These are phyloP conservation scores for Drosophila prolongata DNA, from an alignment of 2,888 invertebrate genomes.

Conservation along the genomic window DNA sequence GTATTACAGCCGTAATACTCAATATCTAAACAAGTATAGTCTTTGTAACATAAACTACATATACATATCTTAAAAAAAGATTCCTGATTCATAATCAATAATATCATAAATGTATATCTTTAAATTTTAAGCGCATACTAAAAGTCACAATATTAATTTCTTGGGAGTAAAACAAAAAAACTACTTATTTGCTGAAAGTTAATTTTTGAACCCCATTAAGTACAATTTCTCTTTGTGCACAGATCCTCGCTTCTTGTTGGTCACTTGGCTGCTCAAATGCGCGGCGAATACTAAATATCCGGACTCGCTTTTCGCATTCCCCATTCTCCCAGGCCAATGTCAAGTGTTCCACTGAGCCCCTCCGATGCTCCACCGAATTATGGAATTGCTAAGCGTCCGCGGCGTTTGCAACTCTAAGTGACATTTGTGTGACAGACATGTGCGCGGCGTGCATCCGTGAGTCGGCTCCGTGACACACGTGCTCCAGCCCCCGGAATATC, in stretches of 20 bases:
- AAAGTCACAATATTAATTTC: no score
- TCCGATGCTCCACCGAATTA: constrained; percentile 57
- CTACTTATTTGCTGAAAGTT: no score
- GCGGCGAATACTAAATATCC: constrained; percentile 50
- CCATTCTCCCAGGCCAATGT: constrained; percentile 25
- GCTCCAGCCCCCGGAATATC: constrained; percentile 17
- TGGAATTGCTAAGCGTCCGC: constrained; percentile 76
- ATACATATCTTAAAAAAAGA: no score
- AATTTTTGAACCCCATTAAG: not conserved
- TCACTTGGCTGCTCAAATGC: constrained; percentile 58
- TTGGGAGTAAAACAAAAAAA: no score
- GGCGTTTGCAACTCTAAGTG: constrained; percentile 71
- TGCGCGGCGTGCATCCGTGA: constrained; percentile 74
- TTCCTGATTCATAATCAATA: no score
- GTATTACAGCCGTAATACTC: no score
- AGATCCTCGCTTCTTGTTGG: constrained; percentile 51
- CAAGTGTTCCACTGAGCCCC: constrained; percentile 9
- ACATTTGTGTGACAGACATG: constrained; percentile 78
- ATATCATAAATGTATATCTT: no score
- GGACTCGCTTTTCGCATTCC: constrained; percentile 17
- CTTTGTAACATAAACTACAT: no score
- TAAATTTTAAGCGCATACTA: no score
- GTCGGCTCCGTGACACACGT: constrained; percentile 57
- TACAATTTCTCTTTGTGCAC: constrained; percentile 18
- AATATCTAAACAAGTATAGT: no score